Conservation (phyloP, 2,797 vertebrate genomes). For the Sebastes taczanowskii region DNA sequence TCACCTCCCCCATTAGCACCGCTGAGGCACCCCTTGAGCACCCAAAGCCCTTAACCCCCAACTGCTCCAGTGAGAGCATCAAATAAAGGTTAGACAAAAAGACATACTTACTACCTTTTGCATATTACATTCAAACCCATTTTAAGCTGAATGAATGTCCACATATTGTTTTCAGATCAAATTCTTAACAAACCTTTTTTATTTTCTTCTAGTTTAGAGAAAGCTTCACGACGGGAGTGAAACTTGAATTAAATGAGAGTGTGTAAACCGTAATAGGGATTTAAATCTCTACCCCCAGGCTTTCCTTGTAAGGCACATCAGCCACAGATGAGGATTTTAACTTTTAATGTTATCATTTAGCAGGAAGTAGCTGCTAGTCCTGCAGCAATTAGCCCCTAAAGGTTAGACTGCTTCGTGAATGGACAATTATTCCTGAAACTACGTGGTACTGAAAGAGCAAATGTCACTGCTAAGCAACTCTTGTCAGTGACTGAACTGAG, state of each 20-base stretch:
- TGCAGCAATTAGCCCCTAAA: constrained; percentile 22
- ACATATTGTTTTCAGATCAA: neutral
- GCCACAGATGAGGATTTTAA: neutral
- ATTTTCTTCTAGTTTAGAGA: neutral
- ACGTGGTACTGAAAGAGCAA: constrained; percentile 2
- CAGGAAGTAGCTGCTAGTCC: neutral
- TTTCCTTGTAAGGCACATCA: neutral
- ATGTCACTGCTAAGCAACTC: neutral
- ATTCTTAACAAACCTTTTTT: neutral
- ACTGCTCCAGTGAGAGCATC: neutral
- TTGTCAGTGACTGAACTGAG: neutral
- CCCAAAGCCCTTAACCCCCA: neutral
- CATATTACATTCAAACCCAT: neutral
- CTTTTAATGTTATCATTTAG: neutral
- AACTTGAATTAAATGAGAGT: neutral
- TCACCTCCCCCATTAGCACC: neutral
- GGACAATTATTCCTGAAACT: neutral
- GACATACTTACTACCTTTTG: too few species aligned
- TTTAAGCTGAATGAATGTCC: neutral
- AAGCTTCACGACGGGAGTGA: neutral
- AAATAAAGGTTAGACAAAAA: neutral
- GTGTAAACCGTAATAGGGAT: neutral
- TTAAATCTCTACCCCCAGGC: neutral
- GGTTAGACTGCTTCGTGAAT: neutral
- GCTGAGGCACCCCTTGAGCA: neutral